phyloP scores from a whole-genome alignment of 2,888 invertebrate species.

The Torymus tubicola region DNA sequence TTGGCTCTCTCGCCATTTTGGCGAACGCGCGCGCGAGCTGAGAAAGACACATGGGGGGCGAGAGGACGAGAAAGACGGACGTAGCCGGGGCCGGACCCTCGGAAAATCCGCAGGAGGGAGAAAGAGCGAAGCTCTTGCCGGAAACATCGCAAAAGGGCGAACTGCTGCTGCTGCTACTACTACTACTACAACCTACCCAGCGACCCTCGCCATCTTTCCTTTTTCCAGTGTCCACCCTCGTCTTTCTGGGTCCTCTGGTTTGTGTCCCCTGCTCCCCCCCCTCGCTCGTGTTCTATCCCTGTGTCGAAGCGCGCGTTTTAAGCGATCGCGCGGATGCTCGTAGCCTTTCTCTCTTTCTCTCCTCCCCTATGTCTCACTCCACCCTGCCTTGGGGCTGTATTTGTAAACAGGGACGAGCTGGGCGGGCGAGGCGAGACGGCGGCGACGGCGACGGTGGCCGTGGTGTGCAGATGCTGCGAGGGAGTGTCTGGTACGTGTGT shows the following conservation, averaged over 20 bases:
- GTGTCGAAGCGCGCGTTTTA: not conserved
- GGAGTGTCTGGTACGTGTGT: not conserved
- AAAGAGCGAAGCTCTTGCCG: slow-evolving; percentile 37
- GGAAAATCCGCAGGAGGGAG: slow-evolving; percentile 30
- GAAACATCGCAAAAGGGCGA: slow-evolving; percentile 44
- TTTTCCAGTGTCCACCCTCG: not conserved
- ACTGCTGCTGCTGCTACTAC: not conserved
- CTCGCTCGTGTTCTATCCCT: not conserved
- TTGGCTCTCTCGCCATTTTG: slow-evolving; percentile 72
- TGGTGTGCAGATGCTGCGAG: too few species aligned
- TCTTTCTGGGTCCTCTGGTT: too few species aligned
- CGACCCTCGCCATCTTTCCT: slow-evolving; percentile 44
- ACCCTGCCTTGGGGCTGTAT: slow-evolving; percentile 7
- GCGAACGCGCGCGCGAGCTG: slow-evolving; percentile 65
- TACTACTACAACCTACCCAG: slow-evolving; percentile 1
- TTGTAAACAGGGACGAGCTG: slow-evolving; percentile 41
- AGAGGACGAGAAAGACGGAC: slow-evolving; percentile 6
- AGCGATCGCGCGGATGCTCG: slow-evolving; percentile 1
- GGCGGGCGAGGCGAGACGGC: too few species aligned
- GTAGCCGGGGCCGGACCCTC: slow-evolving; percentile 4
- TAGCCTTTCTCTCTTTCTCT: too few species aligned
- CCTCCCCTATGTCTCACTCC: too few species aligned
- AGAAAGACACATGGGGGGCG: slow-evolving; percentile 49
- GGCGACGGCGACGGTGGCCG: too few species aligned
- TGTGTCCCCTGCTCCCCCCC: not conserved